These are phyloP conservation scores for Smithornis capensis DNA, from an alignment of 2,113 vertebrate genomes.

Conservation along the genomic window DNA sequence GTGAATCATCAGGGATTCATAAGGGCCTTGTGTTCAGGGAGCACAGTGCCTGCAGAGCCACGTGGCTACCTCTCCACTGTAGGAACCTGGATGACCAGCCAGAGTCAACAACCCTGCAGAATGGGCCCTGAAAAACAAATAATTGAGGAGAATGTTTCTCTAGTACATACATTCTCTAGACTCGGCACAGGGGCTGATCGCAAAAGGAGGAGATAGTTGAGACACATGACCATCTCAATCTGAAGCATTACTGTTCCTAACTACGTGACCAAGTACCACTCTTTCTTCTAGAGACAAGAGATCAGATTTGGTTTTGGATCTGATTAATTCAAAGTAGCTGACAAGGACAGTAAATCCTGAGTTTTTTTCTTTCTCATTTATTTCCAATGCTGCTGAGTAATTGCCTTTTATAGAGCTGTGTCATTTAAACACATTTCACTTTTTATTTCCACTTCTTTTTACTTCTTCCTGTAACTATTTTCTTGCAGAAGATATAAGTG, in stretches of 20 bases:
- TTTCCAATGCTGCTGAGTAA: conserved; percentile 19
- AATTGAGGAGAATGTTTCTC: background rate
- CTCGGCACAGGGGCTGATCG: background rate
- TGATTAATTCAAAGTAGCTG: conserved; percentile 24
- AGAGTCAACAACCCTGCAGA: background rate
- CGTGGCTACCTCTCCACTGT: background rate
- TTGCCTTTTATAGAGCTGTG: conserved; percentile 59
- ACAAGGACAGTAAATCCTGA: conserved; percentile 38
- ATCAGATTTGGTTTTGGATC: background rate
- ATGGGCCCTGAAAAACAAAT: background rate
- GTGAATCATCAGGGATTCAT: background rate
- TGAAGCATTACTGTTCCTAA: background rate
- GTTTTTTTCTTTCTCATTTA: background rate
- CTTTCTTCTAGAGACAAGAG: background rate
- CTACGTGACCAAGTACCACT: background rate
- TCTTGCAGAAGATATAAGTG: background rate
- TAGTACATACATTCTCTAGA: background rate
- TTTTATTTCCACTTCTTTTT: background rate
- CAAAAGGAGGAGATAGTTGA: background rate
- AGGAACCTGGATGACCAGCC: background rate
- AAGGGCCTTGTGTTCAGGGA: accelerated
- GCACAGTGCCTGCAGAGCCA: background rate
- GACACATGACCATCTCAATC: background rate
- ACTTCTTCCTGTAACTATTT: background rate
- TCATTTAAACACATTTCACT: background rate